Base-by-base conservation (phyloP, 1,140 invertebrate genomes). In the Pemphigus obesinymphae region DNA sequence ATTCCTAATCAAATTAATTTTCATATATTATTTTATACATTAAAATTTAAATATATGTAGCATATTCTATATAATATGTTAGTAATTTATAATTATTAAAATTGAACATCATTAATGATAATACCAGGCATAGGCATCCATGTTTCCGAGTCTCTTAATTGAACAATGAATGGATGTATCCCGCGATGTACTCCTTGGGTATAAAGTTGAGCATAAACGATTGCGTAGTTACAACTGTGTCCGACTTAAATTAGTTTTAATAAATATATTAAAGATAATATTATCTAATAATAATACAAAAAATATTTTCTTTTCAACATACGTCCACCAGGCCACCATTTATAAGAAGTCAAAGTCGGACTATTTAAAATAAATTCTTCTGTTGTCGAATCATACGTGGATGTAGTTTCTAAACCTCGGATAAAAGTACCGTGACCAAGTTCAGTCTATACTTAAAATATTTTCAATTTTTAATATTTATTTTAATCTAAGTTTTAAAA, bases 291-390 rank as follows among this genome's bases (percentile, higher is more conserved):
- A n/a, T 11, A 73, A n/a, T 20, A 13, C 1, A 48, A 34, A 31
- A 10, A 72, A 20, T 45, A 11, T 50, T 0, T 48, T 48, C 34
- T 8, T 73, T 50, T 31, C 68, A 75, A 92, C 93, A 92, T 88
- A 96, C 95, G 90, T 87, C 93, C 93, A 81, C 95, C 95, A 48
- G 95, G 95, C 95, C 95, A 97, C 94, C 95, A 98, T 88, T 98
- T 97, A 85, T 94, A 95, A 0, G 96, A 91, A 2, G 94, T 95
- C 10, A 97, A 87, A 29, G 92, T 94, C 0, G 96, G 96, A 82
- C 94, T 93, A 86, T 98, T 90, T 8, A 98, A 87, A 66, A 97
- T 87, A 87, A 98, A 97, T 88, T 97, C 94, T 86, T 96, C 88
- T 1, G 92, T 95, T 55, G 87, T 87, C 0, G 92, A 89, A 87